Evolutionary conservation across 2,797 vertebrate species (phyloP).

Genomic region (Yasuhikotakia modesta): DNA sequence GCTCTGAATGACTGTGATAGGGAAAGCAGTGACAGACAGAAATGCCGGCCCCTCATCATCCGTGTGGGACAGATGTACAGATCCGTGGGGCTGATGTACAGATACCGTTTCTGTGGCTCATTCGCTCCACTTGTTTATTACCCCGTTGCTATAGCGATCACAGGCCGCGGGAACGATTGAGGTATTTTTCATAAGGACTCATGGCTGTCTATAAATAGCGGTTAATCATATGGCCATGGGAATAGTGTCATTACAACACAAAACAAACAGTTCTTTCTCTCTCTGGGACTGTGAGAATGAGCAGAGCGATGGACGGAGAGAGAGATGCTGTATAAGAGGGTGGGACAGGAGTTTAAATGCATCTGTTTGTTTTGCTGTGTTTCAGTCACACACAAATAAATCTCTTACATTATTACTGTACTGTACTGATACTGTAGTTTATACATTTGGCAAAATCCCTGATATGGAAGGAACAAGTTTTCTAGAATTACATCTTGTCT

Average conservation of each 20-base stretch:
- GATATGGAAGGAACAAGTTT: no score
- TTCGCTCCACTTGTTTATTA: background rate
- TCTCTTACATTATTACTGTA: no score
- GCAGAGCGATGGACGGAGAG: constrained; percentile 1
- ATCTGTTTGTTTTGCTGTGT: background rate
- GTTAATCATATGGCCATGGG: background rate
- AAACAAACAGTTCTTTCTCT: background rate
- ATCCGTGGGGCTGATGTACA: no score
- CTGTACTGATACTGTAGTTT: no score
- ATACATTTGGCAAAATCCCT: no score
- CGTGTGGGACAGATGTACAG: no score
- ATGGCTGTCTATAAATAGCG: background rate
- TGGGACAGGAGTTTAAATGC: background rate
- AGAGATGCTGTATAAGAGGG: constrained; percentile 4
- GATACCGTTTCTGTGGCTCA: no score
- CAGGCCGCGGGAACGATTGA: background rate
- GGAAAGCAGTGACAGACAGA: no score
- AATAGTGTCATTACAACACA: background rate
- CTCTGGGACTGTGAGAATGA: background rate
- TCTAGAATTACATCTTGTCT: no score
- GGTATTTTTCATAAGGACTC: background rate
- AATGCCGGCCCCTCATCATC: no score
- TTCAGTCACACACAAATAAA: no score
- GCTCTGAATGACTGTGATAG: no score
- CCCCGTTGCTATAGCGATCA: background rate